Evolutionary conservation across 2,888 invertebrate species (phyloP).

Genomic region (Strigamia transsilvanica): DNA sequence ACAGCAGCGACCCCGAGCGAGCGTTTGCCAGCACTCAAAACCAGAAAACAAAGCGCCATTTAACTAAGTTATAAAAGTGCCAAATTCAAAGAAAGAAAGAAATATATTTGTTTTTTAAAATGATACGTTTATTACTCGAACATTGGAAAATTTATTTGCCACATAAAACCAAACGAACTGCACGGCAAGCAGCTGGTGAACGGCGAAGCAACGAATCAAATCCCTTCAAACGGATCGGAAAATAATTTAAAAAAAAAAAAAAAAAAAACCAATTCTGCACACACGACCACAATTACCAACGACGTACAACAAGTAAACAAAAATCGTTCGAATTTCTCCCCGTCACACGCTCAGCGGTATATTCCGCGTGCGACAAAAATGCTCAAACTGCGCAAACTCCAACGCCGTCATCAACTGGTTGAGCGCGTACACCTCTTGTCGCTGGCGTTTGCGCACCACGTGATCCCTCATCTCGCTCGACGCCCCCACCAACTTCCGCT

Average conservation of each 20-base stretch:
- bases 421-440: slow-evolving; percentile 51
- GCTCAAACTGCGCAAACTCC: slow-evolving; percentile 51
- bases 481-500: not conserved
- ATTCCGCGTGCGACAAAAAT: slow-evolving; percentile 35
- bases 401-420: slow-evolving; percentile 40
- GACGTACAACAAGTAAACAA: not conserved
- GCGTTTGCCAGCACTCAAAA: no score
- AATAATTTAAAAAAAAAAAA: not conserved
- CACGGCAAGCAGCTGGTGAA: not conserved
- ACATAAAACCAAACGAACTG: not conserved
- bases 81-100: no score
- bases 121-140: not conserved
- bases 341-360: slow-evolving; percentile 36
- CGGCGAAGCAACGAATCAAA: not conserved
- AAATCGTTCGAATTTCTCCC: not conserved
- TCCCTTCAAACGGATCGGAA: not conserved
- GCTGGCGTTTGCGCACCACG: not conserved
- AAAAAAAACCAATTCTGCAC: not conserved
- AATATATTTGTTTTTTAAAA: no score
- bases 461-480: not conserved
- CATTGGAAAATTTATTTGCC: slow-evolving; percentile 1
- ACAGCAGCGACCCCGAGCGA: no score
- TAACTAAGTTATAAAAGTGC: no score
- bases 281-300: not conserved
- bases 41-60: no score